Base-by-base conservation (phyloP, 2,113 vertebrate genomes). In the Stictonetta naevosa region DNA sequence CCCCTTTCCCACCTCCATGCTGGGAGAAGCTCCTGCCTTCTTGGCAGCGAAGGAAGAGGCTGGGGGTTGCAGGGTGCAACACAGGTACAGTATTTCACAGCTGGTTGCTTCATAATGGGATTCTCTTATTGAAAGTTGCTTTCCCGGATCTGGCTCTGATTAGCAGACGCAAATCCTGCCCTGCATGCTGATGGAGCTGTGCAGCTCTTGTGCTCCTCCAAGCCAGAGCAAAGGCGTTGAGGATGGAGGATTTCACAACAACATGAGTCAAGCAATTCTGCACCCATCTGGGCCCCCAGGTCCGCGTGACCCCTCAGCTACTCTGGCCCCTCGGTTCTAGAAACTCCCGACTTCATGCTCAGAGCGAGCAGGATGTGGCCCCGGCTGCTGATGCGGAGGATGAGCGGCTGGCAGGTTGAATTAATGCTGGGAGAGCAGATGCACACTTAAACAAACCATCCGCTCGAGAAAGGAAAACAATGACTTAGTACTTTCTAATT, bases 71-170 rank as follows among this genome's bases (percentile, higher is more conserved):
- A 29, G 91, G 64, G 91, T 59, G 63, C 56, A 59, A 58, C 93
- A 48, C 86, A 94, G 95, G 93, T 91, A 91, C 53, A 18, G 83
- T 31, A 86, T 97, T 97, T 98, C 97, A 96, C 92, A 97, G 97
- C 67, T 3, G 22, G 83, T 56, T 97, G 95, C 87, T 88, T 90
- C 50, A 75, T 92, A 97, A 97, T 96, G 73, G 86, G 63, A 96
- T 97, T 96, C 90, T 95, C 94, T 88, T 91, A 91, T 67, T 53
- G 48, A 55, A 88, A 96, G 82, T 67, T 81, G 64, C 84, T 97
- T 97, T 91, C 83, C 92, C 21, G 83, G 81, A 92, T 93, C 90
- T 33, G 15, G 67, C 94, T 85, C 83, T 91, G 96, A 96, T 97
- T 64, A 96, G 64, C 59, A 55, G 84, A 83, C 82, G 89, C 92